Conservation (phyloP, 2,888 invertebrate genomes). For the Branchellion lobata region DNA sequence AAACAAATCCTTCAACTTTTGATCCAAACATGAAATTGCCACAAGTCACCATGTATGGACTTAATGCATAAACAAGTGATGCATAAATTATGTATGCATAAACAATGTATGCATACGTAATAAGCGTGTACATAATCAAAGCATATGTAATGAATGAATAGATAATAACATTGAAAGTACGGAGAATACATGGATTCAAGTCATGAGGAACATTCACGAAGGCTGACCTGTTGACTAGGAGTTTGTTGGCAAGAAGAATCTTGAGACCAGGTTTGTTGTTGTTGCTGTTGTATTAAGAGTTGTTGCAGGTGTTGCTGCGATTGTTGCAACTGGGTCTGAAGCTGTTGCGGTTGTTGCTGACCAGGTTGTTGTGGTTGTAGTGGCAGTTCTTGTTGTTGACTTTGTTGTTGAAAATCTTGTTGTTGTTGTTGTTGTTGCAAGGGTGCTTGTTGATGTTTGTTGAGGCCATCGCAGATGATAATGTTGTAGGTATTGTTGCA, state of each 20-base stretch:
- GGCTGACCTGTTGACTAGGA: neutral
- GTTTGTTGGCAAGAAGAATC: neutral
- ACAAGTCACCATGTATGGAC: no score
- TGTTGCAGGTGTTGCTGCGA: neutral
- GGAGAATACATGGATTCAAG: no score
- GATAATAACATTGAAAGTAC: no score
- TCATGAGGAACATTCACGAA: no score
- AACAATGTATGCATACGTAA: no score
- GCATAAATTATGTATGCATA: no score
- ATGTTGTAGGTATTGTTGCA: constrained; percentile 46
- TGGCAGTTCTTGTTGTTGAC: neutral
- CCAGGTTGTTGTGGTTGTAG: neutral
- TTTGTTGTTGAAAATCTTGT: neutral
- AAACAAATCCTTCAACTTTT: no score
- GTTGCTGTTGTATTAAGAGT: neutral
- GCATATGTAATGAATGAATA: no score
- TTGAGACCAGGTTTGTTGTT: constrained; percentile 1
- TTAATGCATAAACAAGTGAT: no score
- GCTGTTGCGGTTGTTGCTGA: neutral
- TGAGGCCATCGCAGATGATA: constrained; percentile 48
- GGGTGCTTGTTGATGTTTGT: constrained; percentile 30
- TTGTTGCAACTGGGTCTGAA: constrained; percentile 1
- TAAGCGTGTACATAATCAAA: no score
- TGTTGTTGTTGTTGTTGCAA: neutral
- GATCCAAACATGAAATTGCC: no score